Evolutionary conservation across 2,888 invertebrate species (phyloP), one percentile per base, ranked within the genome.

Genomic region (Digitonthophagus gazella): DNA sequence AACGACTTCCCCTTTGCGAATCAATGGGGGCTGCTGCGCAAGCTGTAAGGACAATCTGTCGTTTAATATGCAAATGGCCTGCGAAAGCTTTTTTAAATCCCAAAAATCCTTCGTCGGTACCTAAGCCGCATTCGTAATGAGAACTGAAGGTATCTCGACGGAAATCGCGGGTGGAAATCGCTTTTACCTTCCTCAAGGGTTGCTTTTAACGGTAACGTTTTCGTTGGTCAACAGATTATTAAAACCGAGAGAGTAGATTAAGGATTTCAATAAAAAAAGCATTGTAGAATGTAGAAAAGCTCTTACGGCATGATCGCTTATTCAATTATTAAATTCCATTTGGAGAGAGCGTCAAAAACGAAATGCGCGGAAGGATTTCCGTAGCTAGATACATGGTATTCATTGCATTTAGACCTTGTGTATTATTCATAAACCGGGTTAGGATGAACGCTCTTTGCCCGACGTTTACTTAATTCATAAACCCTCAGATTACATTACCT

Each of bases 31-130:
- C 20, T 61, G 28, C 61, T 20, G 20, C 18, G 18, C 61, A 8
- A 16, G 61, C 61, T n/a, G 20, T 61, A 61, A 61, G 61, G 20
- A 61, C 61, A 61, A 61, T 61, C 61, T 20, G 16, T 20, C 61
- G 61, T 61, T 61, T 61, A 61, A 61, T 18, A 61, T 61, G 61
- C 61, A 61, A 61, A 61, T 61, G 20, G 61, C 18, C 20, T 61
- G 61, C 61, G 61, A 61, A 61, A 61, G 61, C 61, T 20, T 61
- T 61, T 61, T 61, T 61, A 61, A 61, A 61, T 61, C 61, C 20
- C n/a, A 20, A 18, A 20, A 20, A 61, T 61, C 61, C 18, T 19
- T n/a, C 19, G 19, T 6, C n/a, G 19, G n/a, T 18, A 61, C 61
- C 61, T 20, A 18, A n/a, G 18, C 61, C 18, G 61, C 61, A 61